Evolutionary conservation across 2,113 vertebrate species (phyloP), one percentile per base, ranked within the genome.

Genomic region (Callaeas wilsoni): DNA sequence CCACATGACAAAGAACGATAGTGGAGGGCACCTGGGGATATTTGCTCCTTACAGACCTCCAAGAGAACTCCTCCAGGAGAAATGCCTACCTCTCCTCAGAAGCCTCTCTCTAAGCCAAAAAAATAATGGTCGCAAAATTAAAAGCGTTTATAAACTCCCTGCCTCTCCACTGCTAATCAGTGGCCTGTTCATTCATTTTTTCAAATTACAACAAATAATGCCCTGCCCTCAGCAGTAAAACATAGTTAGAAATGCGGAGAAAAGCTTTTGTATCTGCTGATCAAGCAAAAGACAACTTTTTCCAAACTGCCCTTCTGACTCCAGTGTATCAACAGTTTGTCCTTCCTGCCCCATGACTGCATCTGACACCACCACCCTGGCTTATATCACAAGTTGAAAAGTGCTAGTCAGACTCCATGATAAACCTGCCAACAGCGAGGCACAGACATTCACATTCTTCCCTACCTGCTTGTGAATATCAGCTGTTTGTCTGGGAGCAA

Each of bases 401-500:
- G 89, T 57, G 84, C 78, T 78, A 86, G 79, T 78, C 92, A 86
- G 84, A 22, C 65, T 89, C 88, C 63, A 92, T 94, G 96, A 97
- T 78, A 97, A 97, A 97, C 69, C 86, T 89, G 70, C 95, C 94
- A 94, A 85, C 90, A 97, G 88, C 0, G 1, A 93, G 91, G 76
- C 47, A 47, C 82, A 79, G 91, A 82, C 87, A 90, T 79, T 71
- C 35, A 3, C 82, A 93, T 91, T 97, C 89, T 75, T 84, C 68
- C 50, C 93, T 97, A 97, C 95, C 97, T 97, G 96, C 71, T 65
- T 91, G 39, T 87, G 74, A 92, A 53, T 65, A 92, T 95, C 90
- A 94, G 90, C 84, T 96, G 96, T 93, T 92, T 93, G 94, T 89
- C 91, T 94, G 92, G 87, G 80, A 97, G 89, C 94, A 92, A 83